A percentile compares a stretch with the other conserved stretches of the same genome.
phyloP scores from a whole-genome alignment of 2,113 vertebrate genomes.

The Eulacestoma nigropectus region DNA sequence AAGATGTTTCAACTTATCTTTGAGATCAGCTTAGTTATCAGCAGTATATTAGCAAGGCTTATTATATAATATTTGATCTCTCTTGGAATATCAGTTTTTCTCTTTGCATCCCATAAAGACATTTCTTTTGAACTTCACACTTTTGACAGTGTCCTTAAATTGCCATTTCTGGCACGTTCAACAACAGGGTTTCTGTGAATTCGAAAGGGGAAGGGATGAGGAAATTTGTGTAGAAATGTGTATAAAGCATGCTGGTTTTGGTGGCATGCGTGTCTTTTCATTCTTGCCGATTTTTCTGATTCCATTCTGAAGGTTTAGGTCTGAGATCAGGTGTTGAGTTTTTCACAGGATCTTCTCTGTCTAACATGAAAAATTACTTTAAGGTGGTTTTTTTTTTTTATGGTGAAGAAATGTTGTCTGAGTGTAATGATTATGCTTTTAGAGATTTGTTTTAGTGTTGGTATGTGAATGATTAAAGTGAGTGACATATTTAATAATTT shows the following conservation, averaged over 20 bases:
- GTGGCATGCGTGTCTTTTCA: not conserved
- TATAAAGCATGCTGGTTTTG: not conserved
- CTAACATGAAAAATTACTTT: not conserved
- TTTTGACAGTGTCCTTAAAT: not conserved
- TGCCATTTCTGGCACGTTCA: not conserved
- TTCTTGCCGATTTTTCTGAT: not conserved
- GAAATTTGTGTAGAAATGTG: not conserved
- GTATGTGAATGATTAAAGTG: not conserved
- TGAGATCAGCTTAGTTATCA: not conserved
- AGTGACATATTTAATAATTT: not conserved
- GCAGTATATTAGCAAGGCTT: not conserved
- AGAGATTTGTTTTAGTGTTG: not conserved
- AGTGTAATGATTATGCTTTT: not conserved
- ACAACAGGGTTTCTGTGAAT: not conserved
- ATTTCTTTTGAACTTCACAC: not conserved
- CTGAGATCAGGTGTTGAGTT: not conserved
- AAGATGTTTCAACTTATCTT: not conserved
- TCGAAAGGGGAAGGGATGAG: not conserved
- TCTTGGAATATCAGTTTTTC: not conserved
- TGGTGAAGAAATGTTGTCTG: not conserved
- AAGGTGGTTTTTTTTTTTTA: not conserved
- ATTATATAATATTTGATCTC: not conserved
- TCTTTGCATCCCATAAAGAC: not conserved
- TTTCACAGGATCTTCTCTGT: not conserved
- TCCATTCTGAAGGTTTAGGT: not conserved